A percentile compares a stretch with the other conserved stretches of the same genome.
These are phyloP conservation scores for Amphimedon queenslandica DNA, from an alignment of 37 sponge, comb jelly and placozoan species.

Conservation along the genomic window DNA sequence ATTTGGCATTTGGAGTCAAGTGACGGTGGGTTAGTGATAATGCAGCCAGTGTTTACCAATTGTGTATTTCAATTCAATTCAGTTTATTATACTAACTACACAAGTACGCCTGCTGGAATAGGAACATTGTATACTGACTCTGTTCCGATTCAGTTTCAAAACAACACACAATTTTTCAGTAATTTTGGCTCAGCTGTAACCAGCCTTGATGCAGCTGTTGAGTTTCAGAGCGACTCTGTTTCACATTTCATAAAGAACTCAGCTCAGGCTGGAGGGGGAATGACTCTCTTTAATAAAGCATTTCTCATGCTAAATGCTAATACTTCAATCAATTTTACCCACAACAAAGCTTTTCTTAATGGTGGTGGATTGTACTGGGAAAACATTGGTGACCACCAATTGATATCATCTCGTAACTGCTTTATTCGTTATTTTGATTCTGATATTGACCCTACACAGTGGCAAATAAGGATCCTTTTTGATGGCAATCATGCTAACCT, in stretches of 20 bases:
- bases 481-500: constrained; percentile 14
- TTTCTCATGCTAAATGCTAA: background rate
- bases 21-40: constrained; percentile 4
- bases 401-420: constrained; percentile 25
- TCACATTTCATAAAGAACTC: constrained; percentile 7
- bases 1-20: constrained; percentile 9
- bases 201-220: constrained; percentile 16
- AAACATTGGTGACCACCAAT: constrained; percentile 9
- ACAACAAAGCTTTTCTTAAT: constrained; percentile 17
- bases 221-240: background rate
- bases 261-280: constrained; percentile 46
- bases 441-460: constrained; percentile 1
- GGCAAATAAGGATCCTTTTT: constrained; percentile 33
- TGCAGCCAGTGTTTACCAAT: constrained; percentile 16
- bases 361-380: constrained; percentile 59
- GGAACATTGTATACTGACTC: constrained; percentile 39
- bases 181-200: constrained; percentile 51
- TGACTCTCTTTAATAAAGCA: constrained; percentile 32
- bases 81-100: constrained; percentile 4
- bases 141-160: constrained; percentile 21
- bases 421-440: constrained; percentile 34
- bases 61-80: constrained; percentile 16
- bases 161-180: constrained; percentile 3
- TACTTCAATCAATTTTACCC: constrained; percentile 21
- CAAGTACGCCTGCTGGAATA: background rate